A percentile compares a stretch with the other conserved stretches of the same genome.
Evolutionary conservation across 1,140 invertebrate genomes (phyloP).

Genomic region (Dolichoris vasculosae): DNA sequence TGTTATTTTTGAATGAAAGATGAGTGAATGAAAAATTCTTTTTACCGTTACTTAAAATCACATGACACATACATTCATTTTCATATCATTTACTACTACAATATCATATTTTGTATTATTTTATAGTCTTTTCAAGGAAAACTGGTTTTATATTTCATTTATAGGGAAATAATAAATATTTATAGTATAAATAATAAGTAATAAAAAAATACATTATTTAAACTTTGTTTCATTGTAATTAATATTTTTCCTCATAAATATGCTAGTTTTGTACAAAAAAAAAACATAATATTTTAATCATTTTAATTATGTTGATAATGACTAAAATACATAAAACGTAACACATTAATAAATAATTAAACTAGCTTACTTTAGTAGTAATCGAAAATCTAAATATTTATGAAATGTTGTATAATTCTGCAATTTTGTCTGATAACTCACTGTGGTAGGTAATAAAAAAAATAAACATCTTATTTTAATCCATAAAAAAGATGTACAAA

Average conservation of each 20-base stretch:
- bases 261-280: too few relatives aligned
- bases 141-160: slow-evolving; percentile 46
- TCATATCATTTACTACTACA: slow-evolving; percentile 14
- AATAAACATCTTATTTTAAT: too few relatives aligned
- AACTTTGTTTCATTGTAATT: too few relatives aligned
- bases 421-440: slow-evolving; percentile 15
- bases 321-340: slow-evolving; percentile 10
- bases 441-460: slow-evolving; percentile 11
- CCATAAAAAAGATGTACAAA: too few relatives aligned
- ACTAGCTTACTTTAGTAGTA: background rate
- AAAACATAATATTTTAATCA: background rate
- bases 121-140: slow-evolving; percentile 61
- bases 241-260: too few relatives aligned
- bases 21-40: slow-evolving; percentile 55
- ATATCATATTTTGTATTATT: slow-evolving; percentile 45
- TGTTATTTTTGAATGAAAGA: slow-evolving; percentile 9
- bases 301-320: background rate
- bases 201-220: too few relatives aligned
- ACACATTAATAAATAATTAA: slow-evolving; percentile 4
- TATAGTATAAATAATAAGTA: too few relatives aligned
- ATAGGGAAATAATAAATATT: too few relatives aligned
- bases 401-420: background rate
- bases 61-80: slow-evolving; percentile 53
- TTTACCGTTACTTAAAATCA: slow-evolving; percentile 57
- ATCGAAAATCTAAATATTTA: background rate